Evolutionary conservation across 1,140 invertebrate genomes (phyloP).

Genomic region (Tetragonula clypearis): DNA sequence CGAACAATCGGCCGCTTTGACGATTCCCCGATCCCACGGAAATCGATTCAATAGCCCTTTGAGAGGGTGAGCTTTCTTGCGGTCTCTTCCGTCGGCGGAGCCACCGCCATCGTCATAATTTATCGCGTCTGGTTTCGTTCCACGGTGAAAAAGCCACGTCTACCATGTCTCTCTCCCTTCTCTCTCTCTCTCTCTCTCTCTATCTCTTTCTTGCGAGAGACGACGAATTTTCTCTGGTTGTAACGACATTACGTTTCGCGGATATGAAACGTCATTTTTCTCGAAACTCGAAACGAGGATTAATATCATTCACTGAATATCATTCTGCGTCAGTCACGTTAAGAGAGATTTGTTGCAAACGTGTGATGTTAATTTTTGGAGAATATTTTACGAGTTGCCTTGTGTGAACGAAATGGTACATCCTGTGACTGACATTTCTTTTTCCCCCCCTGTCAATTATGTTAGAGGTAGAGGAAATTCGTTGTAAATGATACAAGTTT

Average conservation of each 20-base stretch:
- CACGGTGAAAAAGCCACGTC: neutral
- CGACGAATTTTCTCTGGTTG: neutral
- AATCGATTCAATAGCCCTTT: conserved; percentile 47
- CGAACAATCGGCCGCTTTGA: conserved; percentile 47
- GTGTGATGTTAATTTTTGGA: too few species aligned
- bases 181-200: too few species aligned
- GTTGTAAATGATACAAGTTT: neutral
- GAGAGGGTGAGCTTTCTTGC: conserved; percentile 42
- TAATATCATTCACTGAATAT: neutral
- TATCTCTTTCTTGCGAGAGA: too few species aligned
- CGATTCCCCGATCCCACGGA: conserved; percentile 21
- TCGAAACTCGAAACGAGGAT: neutral
- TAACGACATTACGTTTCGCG: neutral
- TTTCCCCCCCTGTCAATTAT: too few species aligned
- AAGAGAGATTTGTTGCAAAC: too few species aligned
- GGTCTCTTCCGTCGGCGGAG: conserved; percentile 30
- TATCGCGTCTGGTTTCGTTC: conserved; percentile 33
- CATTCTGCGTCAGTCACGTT: too few species aligned
- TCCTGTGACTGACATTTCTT: too few species aligned
- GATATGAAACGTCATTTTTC: neutral
- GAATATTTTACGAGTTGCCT: too few species aligned
- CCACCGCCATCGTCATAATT: conserved; percentile 39
- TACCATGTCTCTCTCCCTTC: neutral
- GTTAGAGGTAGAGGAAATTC: neutral
- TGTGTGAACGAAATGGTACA: too few species aligned